Evolutionary conservation across 1,140 invertebrate species (phyloP).

Genomic region (Cotesia typhae): DNA sequence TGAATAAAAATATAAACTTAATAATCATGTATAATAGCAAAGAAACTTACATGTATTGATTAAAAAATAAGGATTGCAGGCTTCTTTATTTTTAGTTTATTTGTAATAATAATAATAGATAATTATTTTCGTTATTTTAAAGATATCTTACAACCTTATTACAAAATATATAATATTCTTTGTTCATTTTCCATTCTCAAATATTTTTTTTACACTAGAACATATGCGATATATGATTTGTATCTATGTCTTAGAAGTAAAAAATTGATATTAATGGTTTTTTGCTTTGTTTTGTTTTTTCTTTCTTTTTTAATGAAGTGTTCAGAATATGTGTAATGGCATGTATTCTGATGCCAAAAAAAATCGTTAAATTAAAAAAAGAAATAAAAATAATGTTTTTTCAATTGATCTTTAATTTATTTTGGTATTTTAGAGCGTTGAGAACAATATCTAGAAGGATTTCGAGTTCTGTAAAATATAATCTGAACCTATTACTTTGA

Average conservation of each 20-base stretch:
- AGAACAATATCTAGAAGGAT: neutral
- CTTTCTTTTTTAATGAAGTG: too few relatives aligned
- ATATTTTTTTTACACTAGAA: neutral
- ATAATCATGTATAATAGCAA: conserved; percentile 37
- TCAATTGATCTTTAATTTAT: too few relatives aligned
- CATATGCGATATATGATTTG: neutral
- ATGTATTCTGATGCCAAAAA: too few relatives aligned
- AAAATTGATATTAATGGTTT: too few relatives aligned
- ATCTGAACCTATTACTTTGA: too few relatives aligned
- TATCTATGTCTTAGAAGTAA: too few relatives aligned
- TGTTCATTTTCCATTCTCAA: conserved; percentile 13
- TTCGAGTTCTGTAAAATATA: neutral
- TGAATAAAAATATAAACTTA: conserved; percentile 19
- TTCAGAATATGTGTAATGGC: too few relatives aligned
- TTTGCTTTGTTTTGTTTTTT: too few relatives aligned
- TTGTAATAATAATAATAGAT: conserved; percentile 39
- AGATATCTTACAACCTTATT: conserved; percentile 19
- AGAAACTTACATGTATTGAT: conserved; percentile 25
- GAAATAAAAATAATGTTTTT: too few relatives aligned
- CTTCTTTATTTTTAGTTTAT: conserved; percentile 40
- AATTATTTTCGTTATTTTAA: conserved; percentile 17
- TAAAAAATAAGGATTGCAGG: conserved; percentile 28
- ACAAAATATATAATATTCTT: neutral
- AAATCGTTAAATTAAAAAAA: too few relatives aligned
- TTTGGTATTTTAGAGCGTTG: too few relatives aligned